These are phyloP conservation scores for Cylloceria caligata DNA, from an alignment of 2,888 invertebrate genomes.

Conservation along the genomic window DNA sequence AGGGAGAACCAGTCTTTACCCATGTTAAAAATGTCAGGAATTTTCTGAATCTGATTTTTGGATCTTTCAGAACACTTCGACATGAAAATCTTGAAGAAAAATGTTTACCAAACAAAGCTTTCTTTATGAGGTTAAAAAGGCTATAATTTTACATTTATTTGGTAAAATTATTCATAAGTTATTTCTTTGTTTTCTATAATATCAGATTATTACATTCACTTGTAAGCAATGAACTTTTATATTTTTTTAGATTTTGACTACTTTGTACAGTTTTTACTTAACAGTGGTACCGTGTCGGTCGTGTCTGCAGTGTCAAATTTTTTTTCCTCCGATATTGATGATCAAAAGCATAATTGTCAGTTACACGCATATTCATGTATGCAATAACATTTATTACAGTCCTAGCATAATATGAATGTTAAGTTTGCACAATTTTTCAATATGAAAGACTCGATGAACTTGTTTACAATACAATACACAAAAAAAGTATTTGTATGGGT, in stretches of 20 bases:
- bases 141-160: constrained; percentile 39
- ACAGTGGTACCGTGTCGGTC: constrained; percentile 53
- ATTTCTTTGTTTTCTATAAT: constrained; percentile 24
- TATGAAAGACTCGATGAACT: background rate
- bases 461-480: constrained; percentile 10
- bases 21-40: too few species aligned
- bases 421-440: constrained; percentile 23
- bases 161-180: constrained; percentile 50
- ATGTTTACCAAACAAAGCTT: too few species aligned
- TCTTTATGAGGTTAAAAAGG: background rate
- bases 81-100: too few species aligned
- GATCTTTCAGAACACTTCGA: too few species aligned
- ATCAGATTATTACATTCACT: constrained; percentile 50
- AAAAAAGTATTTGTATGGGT: constrained; percentile 31
- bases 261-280: constrained; percentile 70
- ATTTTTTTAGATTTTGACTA: constrained; percentile 70
- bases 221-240: constrained; percentile 49
- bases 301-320: constrained; percentile 44
- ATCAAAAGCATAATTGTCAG: constrained; percentile 48
- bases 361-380: constrained; percentile 9
- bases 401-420: background rate
- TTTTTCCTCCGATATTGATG: constrained; percentile 44
- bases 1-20: too few species aligned
- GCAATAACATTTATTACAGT: background rate
- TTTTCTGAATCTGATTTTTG: too few species aligned